phyloP scores from a whole-genome alignment of 2,888 invertebrate genomes.

The Philereme transversata region DNA sequence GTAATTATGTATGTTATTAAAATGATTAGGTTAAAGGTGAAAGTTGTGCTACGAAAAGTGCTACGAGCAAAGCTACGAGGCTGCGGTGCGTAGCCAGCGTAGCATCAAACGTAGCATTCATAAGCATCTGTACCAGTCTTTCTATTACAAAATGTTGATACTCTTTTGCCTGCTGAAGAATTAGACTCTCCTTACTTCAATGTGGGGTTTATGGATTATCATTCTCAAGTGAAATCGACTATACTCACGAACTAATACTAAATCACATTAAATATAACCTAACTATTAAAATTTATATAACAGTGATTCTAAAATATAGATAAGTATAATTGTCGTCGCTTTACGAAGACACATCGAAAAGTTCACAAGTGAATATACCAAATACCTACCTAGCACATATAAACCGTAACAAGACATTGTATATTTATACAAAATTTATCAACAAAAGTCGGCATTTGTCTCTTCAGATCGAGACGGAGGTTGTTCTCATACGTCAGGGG shows the following conservation, averaged over 20 bases:
- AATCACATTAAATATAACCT: constrained; percentile 33
- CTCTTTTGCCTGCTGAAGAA: not conserved
- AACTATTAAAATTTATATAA: constrained; percentile 49
- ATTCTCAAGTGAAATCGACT: constrained; percentile 6
- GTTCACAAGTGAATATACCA: constrained; percentile 47
- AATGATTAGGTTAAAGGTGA: no score
- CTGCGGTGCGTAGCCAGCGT: constrained; percentile 2
- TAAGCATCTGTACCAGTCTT: not conserved
- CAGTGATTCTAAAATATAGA: constrained; percentile 66
- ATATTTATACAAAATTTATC: constrained; percentile 64
- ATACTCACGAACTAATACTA: constrained; percentile 24
- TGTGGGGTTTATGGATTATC: constrained; percentile 6
- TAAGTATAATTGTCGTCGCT: constrained; percentile 54
- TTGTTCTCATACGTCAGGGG: constrained; percentile 33
- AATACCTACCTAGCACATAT: constrained; percentile 33
- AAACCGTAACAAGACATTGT: constrained; percentile 57
- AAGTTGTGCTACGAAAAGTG: no score
- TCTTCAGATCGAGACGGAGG: constrained; percentile 4
- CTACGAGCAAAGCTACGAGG: not conserved
- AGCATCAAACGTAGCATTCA: not conserved
- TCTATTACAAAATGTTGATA: constrained; percentile 1
- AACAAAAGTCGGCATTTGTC: constrained; percentile 48
- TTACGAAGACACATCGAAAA: constrained; percentile 65
- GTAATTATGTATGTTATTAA: no score
- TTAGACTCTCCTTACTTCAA: not conserved